These are phyloP conservation scores for Atrichornis clamosus DNA, from an alignment of 2,113 vertebrate genomes.

Conservation along the genomic window DNA sequence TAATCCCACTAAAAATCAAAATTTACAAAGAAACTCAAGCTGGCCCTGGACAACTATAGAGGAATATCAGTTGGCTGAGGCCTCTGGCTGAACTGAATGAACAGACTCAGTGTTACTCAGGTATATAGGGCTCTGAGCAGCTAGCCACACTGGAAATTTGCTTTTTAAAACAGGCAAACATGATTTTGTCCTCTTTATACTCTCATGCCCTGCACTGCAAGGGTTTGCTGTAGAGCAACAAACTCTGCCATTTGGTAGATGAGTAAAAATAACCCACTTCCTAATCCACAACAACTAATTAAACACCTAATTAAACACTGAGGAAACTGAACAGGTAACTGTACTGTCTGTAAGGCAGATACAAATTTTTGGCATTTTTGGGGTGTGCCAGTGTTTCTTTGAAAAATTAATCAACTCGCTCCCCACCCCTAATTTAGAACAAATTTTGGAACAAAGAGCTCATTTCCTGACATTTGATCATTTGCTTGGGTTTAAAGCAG, in stretches of 20 bases:
- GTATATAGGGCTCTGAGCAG: accelerated
- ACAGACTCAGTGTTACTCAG: background rate
- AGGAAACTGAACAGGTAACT: background rate
- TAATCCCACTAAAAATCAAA: background rate
- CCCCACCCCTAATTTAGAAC: background rate
- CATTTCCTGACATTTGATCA: background rate
- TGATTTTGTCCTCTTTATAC: background rate
- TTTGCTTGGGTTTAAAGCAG: background rate
- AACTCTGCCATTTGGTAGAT: background rate
- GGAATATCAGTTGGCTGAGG: background rate
- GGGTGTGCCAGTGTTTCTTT: background rate
- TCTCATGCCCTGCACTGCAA: background rate
- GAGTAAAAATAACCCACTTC: background rate
- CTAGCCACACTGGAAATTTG: background rate
- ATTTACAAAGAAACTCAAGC: background rate
- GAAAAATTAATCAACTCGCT: background rate
- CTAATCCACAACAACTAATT: background rate
- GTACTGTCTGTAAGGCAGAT: background rate
- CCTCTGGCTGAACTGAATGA: background rate
- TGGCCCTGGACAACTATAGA: background rate
- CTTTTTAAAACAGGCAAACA: background rate
- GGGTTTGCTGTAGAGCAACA: background rate
- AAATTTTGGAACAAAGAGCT: background rate
- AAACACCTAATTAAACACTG: background rate
- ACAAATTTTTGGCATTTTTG: background rate